Percentiles rank a stretch among this genome's conserved stretches.
These are phyloP conservation scores for Drepanosiphum platanoidis DNA, from an alignment of 2,888 invertebrate species.

Conservation along the genomic window DNA sequence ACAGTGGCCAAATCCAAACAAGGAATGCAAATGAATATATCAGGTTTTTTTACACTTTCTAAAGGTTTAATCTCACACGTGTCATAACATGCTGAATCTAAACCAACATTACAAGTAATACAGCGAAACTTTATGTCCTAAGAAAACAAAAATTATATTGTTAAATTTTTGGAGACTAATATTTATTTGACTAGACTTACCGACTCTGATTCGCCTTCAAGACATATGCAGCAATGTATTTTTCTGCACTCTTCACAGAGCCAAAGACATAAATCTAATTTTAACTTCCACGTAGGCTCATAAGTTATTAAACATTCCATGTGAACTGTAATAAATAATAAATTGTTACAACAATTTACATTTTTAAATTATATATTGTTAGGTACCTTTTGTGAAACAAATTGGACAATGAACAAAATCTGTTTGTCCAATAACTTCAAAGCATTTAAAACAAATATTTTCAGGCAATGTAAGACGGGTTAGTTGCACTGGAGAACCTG, in stretches of 20 bases:
- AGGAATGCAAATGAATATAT: constrained; percentile 26
- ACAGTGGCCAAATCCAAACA: constrained; percentile 35
- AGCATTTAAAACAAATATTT: constrained; percentile 35
- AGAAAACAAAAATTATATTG: background rate
- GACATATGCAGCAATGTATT: constrained; percentile 8
- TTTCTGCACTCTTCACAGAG: constrained; percentile 21
- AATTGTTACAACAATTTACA: background rate
- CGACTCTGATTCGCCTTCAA: background rate
- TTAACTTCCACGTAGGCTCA: constrained; percentile 48
- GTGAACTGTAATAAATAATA: constrained; percentile 30
- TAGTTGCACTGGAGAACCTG: background rate
- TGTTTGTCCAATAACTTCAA: background rate
- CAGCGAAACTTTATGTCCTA: background rate
- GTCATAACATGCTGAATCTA: constrained; percentile 13
- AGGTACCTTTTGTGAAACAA: constrained; percentile 34
- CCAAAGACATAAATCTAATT: constrained; percentile 28
- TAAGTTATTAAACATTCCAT: constrained; percentile 2
- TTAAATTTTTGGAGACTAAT: background rate
- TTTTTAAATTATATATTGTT: no score
- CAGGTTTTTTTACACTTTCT: background rate
- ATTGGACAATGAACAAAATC: constrained; percentile 1
- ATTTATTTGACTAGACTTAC: background rate
- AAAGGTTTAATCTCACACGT: constrained; percentile 18
- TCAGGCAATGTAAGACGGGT: no score
- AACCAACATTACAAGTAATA: constrained; percentile 39